Evolutionary conservation across 2,797 vertebrate genomes (phyloP).

Genomic region (Discoglossus pictus): DNA sequence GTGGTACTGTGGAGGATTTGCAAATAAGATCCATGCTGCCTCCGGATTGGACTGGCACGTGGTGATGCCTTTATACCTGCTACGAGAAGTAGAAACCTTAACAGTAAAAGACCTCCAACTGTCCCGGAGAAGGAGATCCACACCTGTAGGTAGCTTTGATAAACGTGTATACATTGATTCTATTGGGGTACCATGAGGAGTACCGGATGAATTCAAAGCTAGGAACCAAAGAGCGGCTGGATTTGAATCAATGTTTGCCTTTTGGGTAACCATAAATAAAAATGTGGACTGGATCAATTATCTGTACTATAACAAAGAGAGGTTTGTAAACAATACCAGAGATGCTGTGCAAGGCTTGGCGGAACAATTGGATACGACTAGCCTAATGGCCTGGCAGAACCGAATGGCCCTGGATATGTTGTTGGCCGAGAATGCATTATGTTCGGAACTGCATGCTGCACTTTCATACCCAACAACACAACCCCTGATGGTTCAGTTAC

Average conservation of each 20-base stretch:
- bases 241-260: background rate
- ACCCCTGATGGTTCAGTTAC: background rate
- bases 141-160: too few relatives aligned
- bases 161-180: background rate
- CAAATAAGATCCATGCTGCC: too few relatives aligned
- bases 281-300: conserved; percentile 1
- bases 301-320: background rate
- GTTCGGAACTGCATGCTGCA: background rate
- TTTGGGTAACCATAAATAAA: background rate
- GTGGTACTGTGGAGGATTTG: too few relatives aligned
- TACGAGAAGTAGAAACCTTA: too few relatives aligned
- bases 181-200: background rate
- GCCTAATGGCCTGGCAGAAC: background rate
- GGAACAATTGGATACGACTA: background rate
- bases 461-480: background rate
- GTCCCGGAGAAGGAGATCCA: too few relatives aligned
- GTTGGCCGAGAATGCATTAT: background rate
- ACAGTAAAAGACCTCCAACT: too few relatives aligned
- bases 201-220: background rate
- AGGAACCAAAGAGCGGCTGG: background rate
- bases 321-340: background rate
- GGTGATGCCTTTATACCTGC: too few relatives aligned
- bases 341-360: background rate
- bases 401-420: background rate
- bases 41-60: too few relatives aligned